Conservation (phyloP, 2,888 invertebrate species). For the Leptinotarsa peninsularis region DNA sequence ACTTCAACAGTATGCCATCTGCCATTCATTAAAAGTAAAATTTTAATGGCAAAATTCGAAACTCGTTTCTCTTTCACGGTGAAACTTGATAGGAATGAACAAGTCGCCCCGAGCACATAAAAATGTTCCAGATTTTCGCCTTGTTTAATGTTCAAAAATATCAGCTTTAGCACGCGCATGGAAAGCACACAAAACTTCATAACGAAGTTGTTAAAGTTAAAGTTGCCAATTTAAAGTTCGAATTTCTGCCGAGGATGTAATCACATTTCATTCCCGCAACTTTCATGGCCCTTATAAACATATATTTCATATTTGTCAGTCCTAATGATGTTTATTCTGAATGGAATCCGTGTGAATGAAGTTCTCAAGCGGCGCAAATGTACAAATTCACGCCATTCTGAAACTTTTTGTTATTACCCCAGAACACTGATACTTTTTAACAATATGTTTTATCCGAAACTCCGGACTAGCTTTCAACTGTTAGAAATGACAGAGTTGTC, state of each 20-base stretch:
- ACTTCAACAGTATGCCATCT: background rate
- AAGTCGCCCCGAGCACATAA: background rate
- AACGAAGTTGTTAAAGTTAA: slow-evolving; percentile 46
- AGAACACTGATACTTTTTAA: background rate
- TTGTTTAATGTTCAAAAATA: slow-evolving; percentile 25
- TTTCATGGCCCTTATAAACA: slow-evolving; percentile 38
- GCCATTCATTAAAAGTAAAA: background rate
- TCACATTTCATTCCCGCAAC: slow-evolving; percentile 39
- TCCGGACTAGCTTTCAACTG: too few relatives aligned
- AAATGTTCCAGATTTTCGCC: slow-evolving; percentile 17
- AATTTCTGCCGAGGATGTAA: slow-evolving; percentile 41
- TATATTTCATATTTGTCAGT: slow-evolving; percentile 30
- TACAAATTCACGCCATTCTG: background rate
- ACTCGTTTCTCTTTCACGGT: background rate
- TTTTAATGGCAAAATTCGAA: background rate
- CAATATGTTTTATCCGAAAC: too few relatives aligned
- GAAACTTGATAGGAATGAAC: background rate
- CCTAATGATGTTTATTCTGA: slow-evolving; percentile 32
- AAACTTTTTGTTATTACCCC: background rate
- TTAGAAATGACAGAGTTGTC: too few relatives aligned
- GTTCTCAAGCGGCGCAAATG: background rate
- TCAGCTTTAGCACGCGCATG: slow-evolving; percentile 24
- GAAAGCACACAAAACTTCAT: slow-evolving; percentile 42
- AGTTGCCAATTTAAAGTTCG: slow-evolving; percentile 47
- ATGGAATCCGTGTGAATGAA: slow-evolving; percentile 25